Evolutionary conservation across 2,797 vertebrate species (phyloP), one percentile per base, ranked within the genome.

Genomic region (Capromys pilorides): DNA sequence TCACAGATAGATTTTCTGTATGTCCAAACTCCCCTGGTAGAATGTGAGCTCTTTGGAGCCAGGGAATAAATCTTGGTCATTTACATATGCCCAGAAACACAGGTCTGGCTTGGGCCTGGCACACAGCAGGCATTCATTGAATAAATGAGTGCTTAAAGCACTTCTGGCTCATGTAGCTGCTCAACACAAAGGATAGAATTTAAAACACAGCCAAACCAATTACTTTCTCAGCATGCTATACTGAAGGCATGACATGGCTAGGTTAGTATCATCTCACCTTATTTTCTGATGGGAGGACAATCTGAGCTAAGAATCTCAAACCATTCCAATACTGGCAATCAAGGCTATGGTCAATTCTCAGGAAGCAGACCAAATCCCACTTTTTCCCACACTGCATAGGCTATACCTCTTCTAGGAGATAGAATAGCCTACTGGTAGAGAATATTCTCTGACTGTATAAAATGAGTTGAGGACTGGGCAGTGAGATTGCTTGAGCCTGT

Each of bases 131-230:
- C n/a, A 49, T 78, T 96, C 69, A 80, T 0, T 78, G 36, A 92
- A 78, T 89, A 93, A 78, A 94, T 80, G n/a, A 88, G 80, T 69
- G 41, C 71, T 82, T 90, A 91, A 82, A 91, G 90, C 33, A 45
- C 59, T 92, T 83, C 41, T 86, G 82, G 85, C n/a, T 94, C 54
- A 92, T 39, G 7, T 69, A 92, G 77, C 66, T 95, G 71, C 14
- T 78, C 67, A 61, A 92, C 69, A 96, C 36, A 78, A 96, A 85
- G 80, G 45, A 91, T 0, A 89, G 66, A 91, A 80, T 84, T 87
- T 90, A 88, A 91, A 86, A 96, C 86, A 93, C 9, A 86, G 59
- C 22, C 41, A 62, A 85, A 91, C n/a, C 49, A 62, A 45, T 31
- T 33, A 81, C 59, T 64, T 91, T 89, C n/a, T 66, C 12, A 8